Base-by-base conservation (phyloP, 2,113 vertebrate genomes). In the Corythornis cristatus region DNA sequence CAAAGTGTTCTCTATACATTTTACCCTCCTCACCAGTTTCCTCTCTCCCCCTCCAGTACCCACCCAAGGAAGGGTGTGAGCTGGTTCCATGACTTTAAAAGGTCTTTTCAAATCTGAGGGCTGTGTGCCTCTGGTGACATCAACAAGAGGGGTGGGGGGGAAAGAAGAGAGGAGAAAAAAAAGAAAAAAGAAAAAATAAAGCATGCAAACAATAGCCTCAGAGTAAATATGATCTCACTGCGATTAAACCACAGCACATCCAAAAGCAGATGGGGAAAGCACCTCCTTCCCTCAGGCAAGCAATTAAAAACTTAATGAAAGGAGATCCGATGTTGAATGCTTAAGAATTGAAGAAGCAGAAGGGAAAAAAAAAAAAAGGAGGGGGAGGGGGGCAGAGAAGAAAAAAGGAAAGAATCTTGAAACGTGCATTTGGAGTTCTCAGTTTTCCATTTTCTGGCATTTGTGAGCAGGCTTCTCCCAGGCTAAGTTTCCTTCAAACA, bases 221-320 rank as follows among this genome's bases (percentile, higher is more conserved):
- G 77, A 92, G 91, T 96, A 83, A 96, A 94, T 97, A 97, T 98
- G 97, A 98, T 97, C 97, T 98, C 98, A 98, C 89, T 91, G 31
- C 89, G 96, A 98, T 97, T 97, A 96, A 97, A 97, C 94, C 13
- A 20, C 93, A 96, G 95, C 88, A 96, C 94, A 97, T 97, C 89
- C 92, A 96, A 96, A 97, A 92, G 87, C 90, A 97, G 96, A 96
- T 96, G 97, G 95, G 95, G 97, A 96, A 97, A 97, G 73, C 45
- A 97, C 96, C 92, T 98, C 90, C 64, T 97, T 90, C 94, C 97
- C 96, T 95, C 83, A 93, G 96, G 97, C 97, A 91, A 93, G 83
- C 92, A 96, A 98, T 98, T 98, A 98, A 96, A 95, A 96, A 88
- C 95, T 96, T 98, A 97, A 97, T 97, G 93, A 97, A 96, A 95